Evolutionary conservation across 1,140 invertebrate genomes (phyloP), one percentile per base, ranked within the genome.

Genomic region (Thereuonema tuberculata): DNA sequence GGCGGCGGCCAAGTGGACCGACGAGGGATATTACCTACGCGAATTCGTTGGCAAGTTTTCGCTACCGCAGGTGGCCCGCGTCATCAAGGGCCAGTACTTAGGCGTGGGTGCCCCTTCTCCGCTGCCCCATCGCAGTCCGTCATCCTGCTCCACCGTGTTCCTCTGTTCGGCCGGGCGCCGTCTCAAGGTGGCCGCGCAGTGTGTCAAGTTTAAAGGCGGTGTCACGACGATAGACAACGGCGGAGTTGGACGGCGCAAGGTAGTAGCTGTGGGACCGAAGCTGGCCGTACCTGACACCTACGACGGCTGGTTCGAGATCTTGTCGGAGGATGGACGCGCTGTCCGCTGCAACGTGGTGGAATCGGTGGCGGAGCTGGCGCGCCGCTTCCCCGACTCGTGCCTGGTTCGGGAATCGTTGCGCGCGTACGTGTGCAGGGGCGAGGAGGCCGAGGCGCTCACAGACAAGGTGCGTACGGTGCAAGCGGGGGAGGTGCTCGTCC

Each of bases 321-420:
- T 95, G 25, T 93, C 89, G 69, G 91, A 96, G 74, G 91, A 95
- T 70, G 92, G 91, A 0, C 78, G 87, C 64, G 86, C 89, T 17
- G 87, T 91, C 1, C 78, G 87, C 54, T n/a, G n/a, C n/a, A n/a
- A n/a, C n/a, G 89, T 89, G 64, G 90, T 95, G 65, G 89, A 92
- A 69, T 88, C 83, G 61, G 90, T 95, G 1, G 76, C 80, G 37
- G 89, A 93, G 71, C 71, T 96, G 56, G 80, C 86, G 1, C 79
- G 85, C 60, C 78, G 86, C 48, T 83, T 82, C 63, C 82, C 91
- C 1, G 84, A 86, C 27, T 84, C 83, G 2, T 89, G 85, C 63
- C 74, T 93, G 48, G 89, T 95, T 0, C 80, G 93, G 47, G 90
- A 94, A 69, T 84, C 84, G 2, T 80, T 93, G 52, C 84, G 89